Evolutionary conservation across 2,888 invertebrate genomes (phyloP).

Genomic region (Sicus ferrugineus): DNA sequence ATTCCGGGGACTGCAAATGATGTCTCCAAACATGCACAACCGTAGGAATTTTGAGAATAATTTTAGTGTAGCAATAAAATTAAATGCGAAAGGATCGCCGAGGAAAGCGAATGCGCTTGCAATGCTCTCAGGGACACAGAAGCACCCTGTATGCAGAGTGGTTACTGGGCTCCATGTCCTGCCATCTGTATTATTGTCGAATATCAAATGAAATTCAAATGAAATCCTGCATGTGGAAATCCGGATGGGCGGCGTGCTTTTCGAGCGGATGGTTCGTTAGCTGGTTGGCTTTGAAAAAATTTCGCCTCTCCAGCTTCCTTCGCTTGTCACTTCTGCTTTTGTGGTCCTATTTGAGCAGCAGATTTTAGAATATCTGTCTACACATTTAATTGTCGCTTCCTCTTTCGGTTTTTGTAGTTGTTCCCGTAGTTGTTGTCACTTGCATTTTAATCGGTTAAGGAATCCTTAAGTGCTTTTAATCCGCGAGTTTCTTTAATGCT

Average conservation of each 20-base stretch:
- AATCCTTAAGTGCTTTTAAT: constrained; percentile 3
- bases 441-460: constrained; percentile 1
- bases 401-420: not conserved
- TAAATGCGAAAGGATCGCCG: not conserved
- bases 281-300: not conserved
- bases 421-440: not conserved
- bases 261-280: not conserved
- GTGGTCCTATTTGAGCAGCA: too few species aligned
- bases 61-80: constrained; percentile 10
- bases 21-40: too few species aligned
- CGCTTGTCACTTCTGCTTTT: not conserved
- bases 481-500: not conserved
- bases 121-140: not conserved
- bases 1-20: not conserved
- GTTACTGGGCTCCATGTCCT: not conserved
- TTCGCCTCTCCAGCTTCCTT: not conserved
- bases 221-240: not conserved
- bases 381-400: not conserved
- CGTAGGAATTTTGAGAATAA: constrained; percentile 17
- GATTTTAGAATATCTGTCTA: too few species aligned
- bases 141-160: not conserved
- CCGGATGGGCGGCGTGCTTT: not conserved
- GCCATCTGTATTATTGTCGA: not conserved
- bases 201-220: not conserved
- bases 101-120: not conserved